A percentile compares a stretch with the other conserved stretches of the same genome.
Conservation (phyloP, 2,113 vertebrate genomes). For the Neolamprologus brichardi region DNA sequence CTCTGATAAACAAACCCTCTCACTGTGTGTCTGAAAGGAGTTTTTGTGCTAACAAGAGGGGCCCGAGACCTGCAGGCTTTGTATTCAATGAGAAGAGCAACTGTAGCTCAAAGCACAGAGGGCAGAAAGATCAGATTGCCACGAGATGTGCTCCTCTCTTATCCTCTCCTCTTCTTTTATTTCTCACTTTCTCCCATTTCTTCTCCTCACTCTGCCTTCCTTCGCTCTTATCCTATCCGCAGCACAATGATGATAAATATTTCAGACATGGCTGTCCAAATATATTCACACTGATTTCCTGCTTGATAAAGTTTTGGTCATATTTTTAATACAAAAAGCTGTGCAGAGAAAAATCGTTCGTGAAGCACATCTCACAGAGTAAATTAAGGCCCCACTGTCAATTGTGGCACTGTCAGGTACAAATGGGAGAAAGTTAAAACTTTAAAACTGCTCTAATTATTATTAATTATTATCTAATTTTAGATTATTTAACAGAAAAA, state of each 20-base stretch:
- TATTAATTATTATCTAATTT: too few relatives aligned
- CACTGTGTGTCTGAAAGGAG: background rate
- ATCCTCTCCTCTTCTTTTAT: background rate
- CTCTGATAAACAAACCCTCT: constrained; percentile 32
- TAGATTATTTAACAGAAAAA: background rate
- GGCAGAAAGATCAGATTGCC: constrained; percentile 12
- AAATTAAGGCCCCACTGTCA: background rate
- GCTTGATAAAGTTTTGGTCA: background rate
- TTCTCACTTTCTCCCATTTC: background rate
- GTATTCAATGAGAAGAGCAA: background rate
- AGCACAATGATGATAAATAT: constrained; percentile 30
- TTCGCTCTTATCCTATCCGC: background rate
- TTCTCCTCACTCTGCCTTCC: background rate
- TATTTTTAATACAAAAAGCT: background rate
- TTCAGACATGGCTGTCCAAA: constrained; percentile 11
- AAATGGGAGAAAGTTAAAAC: background rate
- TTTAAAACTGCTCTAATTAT: background rate
- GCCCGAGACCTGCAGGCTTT: constrained; percentile 18
- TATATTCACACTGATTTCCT: constrained; percentile 6
- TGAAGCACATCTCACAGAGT: background rate
- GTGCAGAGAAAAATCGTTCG: background rate
- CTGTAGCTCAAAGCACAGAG: background rate
- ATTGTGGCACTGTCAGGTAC: background rate
- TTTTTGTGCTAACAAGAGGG: constrained; percentile 18
- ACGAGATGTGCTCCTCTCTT: background rate